Percentiles rank a stretch among this genome's conserved stretches.
Evolutionary conservation across 35 echinoderm and acorn worm genomes (phyloP).

Genomic region (Heliocidaris tuberculata): DNA sequence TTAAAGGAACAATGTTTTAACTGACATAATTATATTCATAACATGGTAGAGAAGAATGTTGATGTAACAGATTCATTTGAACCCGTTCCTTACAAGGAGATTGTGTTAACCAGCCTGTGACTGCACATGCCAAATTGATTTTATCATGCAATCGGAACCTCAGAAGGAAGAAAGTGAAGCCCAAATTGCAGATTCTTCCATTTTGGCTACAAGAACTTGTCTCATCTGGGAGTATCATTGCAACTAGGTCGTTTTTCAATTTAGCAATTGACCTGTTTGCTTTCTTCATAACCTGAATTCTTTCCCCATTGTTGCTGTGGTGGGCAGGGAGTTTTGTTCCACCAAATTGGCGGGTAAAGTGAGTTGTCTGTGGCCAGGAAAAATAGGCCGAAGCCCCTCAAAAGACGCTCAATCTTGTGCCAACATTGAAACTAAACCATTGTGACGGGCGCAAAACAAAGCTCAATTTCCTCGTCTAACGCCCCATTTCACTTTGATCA

Average conservation of each 20-base stretch:
- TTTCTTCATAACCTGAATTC: not conserved
- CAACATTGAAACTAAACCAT: constrained; percentile 39
- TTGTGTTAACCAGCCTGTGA: not conserved
- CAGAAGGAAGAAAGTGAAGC: not conserved
- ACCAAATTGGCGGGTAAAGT: not conserved
- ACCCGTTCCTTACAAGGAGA: too few species aligned
- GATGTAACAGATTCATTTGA: too few species aligned
- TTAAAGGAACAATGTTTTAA: too few species aligned
- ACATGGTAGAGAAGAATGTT: too few species aligned
- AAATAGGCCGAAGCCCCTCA: constrained; percentile 8
- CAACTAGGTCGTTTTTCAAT: not conserved
- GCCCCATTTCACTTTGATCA: constrained; percentile 43
- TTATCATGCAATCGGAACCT: not conserved
- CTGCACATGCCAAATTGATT: not conserved
- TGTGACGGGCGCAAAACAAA: constrained; percentile 46
- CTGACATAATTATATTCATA: too few species aligned
- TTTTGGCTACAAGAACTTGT: not conserved
- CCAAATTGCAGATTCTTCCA: not conserved
- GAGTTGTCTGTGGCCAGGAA: not conserved
- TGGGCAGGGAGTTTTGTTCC: not conserved
- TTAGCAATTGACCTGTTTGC: constrained; percentile 16
- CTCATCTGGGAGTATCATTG: not conserved
- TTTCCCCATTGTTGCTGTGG: not conserved
- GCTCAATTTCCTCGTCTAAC: constrained; percentile 44
- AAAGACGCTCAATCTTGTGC: constrained; percentile 28